phyloP scores from a whole-genome alignment of 1,140 invertebrate genomes.

The Drosophila orosa region DNA sequence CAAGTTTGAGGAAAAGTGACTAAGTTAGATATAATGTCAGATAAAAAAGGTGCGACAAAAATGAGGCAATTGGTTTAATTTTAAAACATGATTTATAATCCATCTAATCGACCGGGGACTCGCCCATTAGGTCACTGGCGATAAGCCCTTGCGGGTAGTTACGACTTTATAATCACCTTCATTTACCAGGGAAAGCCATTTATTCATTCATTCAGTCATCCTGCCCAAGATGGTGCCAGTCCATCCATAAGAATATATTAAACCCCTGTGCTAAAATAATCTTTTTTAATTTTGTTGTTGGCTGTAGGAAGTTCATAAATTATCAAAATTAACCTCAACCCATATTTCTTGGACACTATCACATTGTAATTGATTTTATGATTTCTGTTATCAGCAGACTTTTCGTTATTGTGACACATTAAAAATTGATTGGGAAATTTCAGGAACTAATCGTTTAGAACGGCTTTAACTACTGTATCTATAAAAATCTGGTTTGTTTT shows the following conservation, averaged over 20 bases:
- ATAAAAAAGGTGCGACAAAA: constrained; percentile 3
- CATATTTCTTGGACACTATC: neutral
- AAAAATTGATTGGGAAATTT: constrained; percentile 1
- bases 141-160: constrained; percentile 76
- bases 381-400: neutral
- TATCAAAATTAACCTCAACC: too few species aligned
- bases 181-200: constrained; percentile 21
- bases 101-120: constrained; percentile 34
- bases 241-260: neutral
- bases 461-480: neutral
- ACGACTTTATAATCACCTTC: constrained; percentile 75
- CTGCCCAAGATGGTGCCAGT: neutral
- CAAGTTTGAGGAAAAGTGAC: neutral
- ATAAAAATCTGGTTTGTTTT: constrained; percentile 17
- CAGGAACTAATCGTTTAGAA: constrained; percentile 11
- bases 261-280: neutral
- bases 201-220: neutral
- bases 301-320: neutral
- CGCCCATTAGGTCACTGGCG: constrained; percentile 83
- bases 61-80: constrained; percentile 2
- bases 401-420: neutral
- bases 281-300: too few species aligned
- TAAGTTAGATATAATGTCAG: neutral
- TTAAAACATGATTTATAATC: constrained; percentile 8
- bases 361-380: neutral